phyloP scores from a whole-genome alignment of 2,113 vertebrate species.

The Callocephalon fimbriatum region DNA sequence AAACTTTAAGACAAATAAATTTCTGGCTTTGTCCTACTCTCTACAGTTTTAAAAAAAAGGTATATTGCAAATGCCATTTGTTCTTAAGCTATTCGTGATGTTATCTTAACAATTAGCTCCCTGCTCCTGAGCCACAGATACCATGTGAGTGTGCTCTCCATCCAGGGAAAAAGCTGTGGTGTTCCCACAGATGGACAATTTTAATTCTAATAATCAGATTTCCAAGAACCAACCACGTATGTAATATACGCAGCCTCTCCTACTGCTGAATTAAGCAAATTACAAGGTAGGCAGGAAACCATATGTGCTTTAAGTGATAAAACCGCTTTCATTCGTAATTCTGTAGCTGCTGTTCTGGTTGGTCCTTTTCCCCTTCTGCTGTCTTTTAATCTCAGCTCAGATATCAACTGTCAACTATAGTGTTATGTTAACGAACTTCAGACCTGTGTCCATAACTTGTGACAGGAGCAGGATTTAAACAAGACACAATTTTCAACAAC shows the following conservation, averaged over 20 bases:
- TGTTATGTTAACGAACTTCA: rapidly evolving
- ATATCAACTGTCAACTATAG: neutral
- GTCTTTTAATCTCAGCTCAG: neutral
- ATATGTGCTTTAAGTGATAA: neutral
- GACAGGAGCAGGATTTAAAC: neutral
- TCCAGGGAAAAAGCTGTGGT: neutral
- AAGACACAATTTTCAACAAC: neutral
- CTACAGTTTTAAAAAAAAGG: neutral
- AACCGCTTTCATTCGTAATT: neutral
- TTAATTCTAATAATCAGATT: neutral
- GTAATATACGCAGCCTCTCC: neutral
- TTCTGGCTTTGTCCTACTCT: neutral
- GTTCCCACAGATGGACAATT: neutral
- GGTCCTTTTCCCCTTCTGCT: neutral
- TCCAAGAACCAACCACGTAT: neutral
- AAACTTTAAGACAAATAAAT: neutral
- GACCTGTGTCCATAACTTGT: rapidly evolving
- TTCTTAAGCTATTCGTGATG: neutral
- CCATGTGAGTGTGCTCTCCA: neutral
- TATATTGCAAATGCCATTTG: neutral
- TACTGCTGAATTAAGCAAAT: neutral
- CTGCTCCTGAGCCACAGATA: neutral
- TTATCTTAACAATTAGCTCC: neutral
- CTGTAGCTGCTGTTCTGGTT: neutral
- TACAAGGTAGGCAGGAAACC: neutral